phyloP scores from a whole-genome alignment of 2,797 vertebrate genomes.

The Limnodromus scolopaceus region DNA sequence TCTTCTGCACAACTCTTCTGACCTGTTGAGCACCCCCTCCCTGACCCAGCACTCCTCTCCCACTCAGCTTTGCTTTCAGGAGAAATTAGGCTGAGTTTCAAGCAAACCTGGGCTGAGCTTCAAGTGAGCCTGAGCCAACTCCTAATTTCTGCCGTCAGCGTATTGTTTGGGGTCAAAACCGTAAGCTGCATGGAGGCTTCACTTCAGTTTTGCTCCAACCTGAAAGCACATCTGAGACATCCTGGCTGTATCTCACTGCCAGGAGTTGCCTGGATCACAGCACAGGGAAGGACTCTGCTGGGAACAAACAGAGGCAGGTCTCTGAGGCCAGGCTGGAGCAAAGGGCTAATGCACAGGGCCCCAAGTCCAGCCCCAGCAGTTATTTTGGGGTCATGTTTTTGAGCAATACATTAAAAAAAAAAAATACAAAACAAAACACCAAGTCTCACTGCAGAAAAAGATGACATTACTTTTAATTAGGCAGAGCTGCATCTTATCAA shows the following conservation, averaged over 20 bases:
- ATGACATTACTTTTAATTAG: neutral
- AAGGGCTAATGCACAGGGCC: neutral
- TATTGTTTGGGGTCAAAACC: slow-evolving; percentile 48
- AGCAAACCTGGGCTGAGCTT: slow-evolving; percentile 53
- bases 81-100: slow-evolving; percentile 59
- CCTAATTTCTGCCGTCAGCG: slow-evolving; percentile 6
- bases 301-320: neutral
- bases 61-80: slow-evolving; percentile 41
- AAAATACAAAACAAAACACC: neutral
- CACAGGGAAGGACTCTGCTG: neutral
- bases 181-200: neutral
- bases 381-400: neutral
- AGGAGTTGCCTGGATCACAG: neutral
- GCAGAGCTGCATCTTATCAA: neutral
- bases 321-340: neutral
- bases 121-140: slow-evolving; percentile 58
- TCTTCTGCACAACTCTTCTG: neutral
- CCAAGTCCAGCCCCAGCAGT: neutral
- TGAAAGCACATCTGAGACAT: slow-evolving; percentile 10
- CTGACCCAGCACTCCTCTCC: slow-evolving; percentile 1
- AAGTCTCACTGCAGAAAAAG: neutral
- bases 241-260: neutral
- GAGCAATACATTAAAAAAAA: neutral
- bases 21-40: neutral
- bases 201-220: neutral